Conservation (phyloP, 2,113 vertebrate genomes). For the Sylvietta virens region DNA sequence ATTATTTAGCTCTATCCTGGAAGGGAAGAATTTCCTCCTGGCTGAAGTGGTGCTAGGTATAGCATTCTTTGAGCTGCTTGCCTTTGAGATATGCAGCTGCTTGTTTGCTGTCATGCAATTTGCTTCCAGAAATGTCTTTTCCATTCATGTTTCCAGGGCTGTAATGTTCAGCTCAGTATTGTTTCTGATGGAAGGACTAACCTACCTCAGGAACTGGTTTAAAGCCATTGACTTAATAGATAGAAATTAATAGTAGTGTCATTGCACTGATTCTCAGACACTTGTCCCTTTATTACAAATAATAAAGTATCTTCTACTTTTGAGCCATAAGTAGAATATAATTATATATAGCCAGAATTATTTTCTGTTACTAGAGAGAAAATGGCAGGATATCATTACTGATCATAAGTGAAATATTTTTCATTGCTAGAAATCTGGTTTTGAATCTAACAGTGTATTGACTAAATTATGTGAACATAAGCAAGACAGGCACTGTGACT, state of each 20-base stretch:
- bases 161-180: background rate
- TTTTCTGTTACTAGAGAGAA: background rate
- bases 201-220: background rate
- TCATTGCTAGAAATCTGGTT: background rate
- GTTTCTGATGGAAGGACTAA: background rate
- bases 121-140: background rate
- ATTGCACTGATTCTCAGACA: background rate
- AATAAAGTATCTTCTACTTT: background rate
- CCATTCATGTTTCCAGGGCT: background rate
- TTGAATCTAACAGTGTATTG: background rate
- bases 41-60: background rate
- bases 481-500: background rate
- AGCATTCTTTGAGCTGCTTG: background rate
- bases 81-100: background rate
- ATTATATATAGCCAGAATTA: background rate
- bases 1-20: background rate
- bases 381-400: background rate
- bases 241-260: background rate
- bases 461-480: background rate
- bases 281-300: background rate
- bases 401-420: background rate
- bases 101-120: background rate
- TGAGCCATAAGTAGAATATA: background rate
- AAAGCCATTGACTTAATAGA: background rate
- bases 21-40: background rate